Percentiles rank a stretch among this genome's conserved stretches.
These are phyloP conservation scores for Poeciliopsis retropinna DNA, from an alignment of 2,113 vertebrate genomes.

Conservation along the genomic window DNA sequence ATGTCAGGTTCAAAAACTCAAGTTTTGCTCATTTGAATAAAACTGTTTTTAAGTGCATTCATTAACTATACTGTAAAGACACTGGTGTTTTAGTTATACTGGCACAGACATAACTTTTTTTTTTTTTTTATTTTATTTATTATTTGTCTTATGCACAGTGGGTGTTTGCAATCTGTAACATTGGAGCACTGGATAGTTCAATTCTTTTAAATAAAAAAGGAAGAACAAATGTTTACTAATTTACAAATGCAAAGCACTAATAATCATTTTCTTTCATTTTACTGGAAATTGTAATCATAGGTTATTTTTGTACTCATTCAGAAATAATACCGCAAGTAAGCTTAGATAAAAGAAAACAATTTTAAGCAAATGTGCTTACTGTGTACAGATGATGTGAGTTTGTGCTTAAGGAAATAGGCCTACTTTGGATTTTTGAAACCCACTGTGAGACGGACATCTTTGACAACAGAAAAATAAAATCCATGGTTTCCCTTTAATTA, in stretches of 20 bases:
- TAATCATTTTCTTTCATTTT: background rate
- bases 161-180: conserved; percentile 5
- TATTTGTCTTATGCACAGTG: conserved; percentile 4
- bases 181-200: background rate
- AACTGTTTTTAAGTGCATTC: conserved; percentile 1
- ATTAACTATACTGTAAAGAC: background rate
- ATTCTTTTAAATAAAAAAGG: background rate
- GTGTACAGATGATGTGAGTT: background rate
- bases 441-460: background rate
- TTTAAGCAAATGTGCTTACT: background rate
- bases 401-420: background rate
- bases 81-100: background rate
- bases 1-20: background rate
- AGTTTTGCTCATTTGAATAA: background rate
- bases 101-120: no score
- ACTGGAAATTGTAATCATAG: background rate
- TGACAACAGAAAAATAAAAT: background rate
- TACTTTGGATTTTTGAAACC: background rate
- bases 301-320: background rate
- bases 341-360: background rate
- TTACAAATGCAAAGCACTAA: background rate
- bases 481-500: background rate
- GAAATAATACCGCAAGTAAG: background rate
- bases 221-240: background rate
- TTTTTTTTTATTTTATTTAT: background rate